These are phyloP conservation scores for Dromaius novaehollandiae DNA, from an alignment of 2,113 vertebrate genomes.

Conservation along the genomic window DNA sequence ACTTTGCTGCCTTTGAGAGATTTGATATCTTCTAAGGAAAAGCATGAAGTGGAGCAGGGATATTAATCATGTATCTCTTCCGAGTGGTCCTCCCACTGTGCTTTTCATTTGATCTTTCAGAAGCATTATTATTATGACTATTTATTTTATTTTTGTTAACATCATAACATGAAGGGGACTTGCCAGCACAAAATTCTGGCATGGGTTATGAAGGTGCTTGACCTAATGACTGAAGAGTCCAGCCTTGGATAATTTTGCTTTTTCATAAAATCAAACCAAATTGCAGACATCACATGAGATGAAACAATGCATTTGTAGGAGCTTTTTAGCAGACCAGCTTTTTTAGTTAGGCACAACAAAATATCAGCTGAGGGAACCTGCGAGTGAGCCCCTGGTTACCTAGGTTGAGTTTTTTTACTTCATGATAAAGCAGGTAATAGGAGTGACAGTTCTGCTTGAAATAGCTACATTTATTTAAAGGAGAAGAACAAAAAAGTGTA, in stretches of 20 bases:
- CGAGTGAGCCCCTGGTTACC: not conserved
- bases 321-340: not conserved
- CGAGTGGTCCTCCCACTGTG: not conserved
- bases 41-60: not conserved
- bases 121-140: not conserved
- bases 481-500: too few species aligned
- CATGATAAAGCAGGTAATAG: not conserved
- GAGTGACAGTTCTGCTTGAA: not conserved
- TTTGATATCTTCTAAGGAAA: not conserved
- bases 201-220: not conserved
- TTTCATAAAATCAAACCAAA: not conserved
- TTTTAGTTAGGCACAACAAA: not conserved
- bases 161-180: not conserved
- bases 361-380: not conserved
- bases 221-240: not conserved
- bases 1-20: not conserved
- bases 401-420: not conserved
- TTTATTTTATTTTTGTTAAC: not conserved
- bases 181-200: not conserved
- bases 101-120: not conserved
- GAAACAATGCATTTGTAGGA: not conserved
- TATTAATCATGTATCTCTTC: not conserved
- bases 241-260: not conserved
- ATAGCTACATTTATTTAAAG: not conserved
- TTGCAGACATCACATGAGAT: not conserved